Base-by-base conservation (phyloP, 2,113 vertebrate species). In the Nycticryphes semicollaris region DNA sequence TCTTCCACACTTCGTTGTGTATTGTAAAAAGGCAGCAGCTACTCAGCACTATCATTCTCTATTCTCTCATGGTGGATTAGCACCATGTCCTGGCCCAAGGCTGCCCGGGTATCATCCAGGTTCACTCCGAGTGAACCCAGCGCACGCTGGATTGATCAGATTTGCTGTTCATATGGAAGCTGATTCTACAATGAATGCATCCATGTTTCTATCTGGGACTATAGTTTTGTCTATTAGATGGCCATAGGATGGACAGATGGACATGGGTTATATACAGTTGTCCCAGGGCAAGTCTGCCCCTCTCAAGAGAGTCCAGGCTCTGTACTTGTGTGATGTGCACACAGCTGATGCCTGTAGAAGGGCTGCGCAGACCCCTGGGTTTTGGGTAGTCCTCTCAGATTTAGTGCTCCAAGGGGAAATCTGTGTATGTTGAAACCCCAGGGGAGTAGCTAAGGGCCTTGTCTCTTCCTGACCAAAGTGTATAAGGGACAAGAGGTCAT, bases 271-370 rank as follows among this genome's bases (percentile, higher is more conserved):
- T 16, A 62, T 56, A 23, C 13, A 9, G 20, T n/a, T 70, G 12
- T 76, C 35, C 14, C 1, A 2, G 33, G 51, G 21, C 28, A 33
- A 56, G 18, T 27, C 28, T 72, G 18, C 39, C 30, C 60, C 12
- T 23, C 37, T 7, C n/a, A 39, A 47, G 41, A 63, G 47, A 3
- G 2, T 69, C 28, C 28, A 47, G 69, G 25, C 25, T 84, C 30
- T 56, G 6, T 72, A 30, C 2, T 1, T 10, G 8, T 57, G 39
- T 70, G 35, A 30, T 2, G 1, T 33, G 35, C 14, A 8, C 0
- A 0, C 23, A 15, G 45, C 31, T 66, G 78, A 60, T 43, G 6
- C 23, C 45, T 60, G 27, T 35, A 72, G 39, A 76, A 88, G 19
- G 16, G 27, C 35, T 92, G 28, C 64, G 21, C 31, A 80, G 21